Evolutionary conservation across 2,888 invertebrate genomes (phyloP).

Genomic region (Boloria euphrosyne): DNA sequence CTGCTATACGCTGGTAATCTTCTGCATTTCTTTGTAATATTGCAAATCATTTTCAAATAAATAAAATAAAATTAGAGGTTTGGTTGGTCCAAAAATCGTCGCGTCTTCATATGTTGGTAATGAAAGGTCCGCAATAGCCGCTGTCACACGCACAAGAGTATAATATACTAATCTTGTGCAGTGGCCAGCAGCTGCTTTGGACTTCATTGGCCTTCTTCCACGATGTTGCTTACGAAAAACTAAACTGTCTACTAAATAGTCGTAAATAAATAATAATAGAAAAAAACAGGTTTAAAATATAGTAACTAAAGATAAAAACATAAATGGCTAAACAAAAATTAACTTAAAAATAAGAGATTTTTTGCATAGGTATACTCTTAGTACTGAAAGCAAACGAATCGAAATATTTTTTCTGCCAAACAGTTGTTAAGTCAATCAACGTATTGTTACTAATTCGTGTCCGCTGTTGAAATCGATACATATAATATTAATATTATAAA

Average conservation of each 20-base stretch:
- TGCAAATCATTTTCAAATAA: too few relatives aligned
- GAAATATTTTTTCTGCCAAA: background rate
- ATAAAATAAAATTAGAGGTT: too few relatives aligned
- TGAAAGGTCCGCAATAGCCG: slow-evolving; percentile 95
- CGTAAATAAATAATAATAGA: background rate
- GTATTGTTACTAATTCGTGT: slow-evolving; percentile 18
- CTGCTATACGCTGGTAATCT: too few relatives aligned
- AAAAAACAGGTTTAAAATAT: background rate
- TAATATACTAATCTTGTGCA: slow-evolving; percentile 94
- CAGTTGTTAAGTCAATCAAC: background rate
- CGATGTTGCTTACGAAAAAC: slow-evolving; percentile 9
- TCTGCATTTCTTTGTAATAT: too few relatives aligned
- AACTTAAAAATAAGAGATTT: too few relatives aligned
- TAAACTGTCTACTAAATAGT: slow-evolving; percentile 1
- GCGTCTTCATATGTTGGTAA: slow-evolving; percentile 63
- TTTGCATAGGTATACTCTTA: too few relatives aligned
- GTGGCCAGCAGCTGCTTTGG: slow-evolving; percentile 99
- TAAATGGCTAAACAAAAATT: too few relatives aligned
- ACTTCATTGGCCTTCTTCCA: slow-evolving; percentile 76
- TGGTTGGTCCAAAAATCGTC: slow-evolving; percentile 8
- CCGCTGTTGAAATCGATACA: slow-evolving; percentile 33
- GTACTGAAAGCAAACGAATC: background rate
- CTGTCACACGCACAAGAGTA: slow-evolving; percentile 99
- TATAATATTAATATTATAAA: slow-evolving; percentile 37
- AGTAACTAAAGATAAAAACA: background rate